phyloP scores from a whole-genome alignment of 2,113 vertebrate species.

The Callithrix jacchus region DNA sequence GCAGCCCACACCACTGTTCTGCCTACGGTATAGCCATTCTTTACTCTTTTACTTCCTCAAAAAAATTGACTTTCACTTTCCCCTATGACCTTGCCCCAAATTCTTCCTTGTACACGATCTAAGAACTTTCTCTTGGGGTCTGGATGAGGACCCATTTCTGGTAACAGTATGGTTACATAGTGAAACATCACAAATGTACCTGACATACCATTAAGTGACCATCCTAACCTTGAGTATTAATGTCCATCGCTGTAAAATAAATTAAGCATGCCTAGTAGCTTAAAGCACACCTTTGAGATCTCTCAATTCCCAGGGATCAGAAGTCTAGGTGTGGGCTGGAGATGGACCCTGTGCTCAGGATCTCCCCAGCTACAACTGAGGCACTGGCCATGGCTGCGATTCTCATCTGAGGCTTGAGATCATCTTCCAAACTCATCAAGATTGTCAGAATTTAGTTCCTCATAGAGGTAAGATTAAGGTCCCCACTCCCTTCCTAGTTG shows the following conservation, averaged over 20 bases:
- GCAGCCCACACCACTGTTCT: no score
- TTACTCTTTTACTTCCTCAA: no score
- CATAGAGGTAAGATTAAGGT: background rate
- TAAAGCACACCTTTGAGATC: background rate
- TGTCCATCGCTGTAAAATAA: background rate
- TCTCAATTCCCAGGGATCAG: rapidly evolving
- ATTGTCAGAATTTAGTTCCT: background rate
- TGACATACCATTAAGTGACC: background rate
- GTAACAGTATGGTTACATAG: no score
- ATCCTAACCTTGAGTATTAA: background rate
- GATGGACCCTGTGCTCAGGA: background rate
- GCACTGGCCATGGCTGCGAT: no score
- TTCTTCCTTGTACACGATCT: no score
- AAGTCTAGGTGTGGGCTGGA: no score
- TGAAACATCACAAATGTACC: background rate
- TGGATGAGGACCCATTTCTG: no score
- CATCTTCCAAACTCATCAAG: background rate
- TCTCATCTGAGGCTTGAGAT: background rate
- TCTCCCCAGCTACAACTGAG: background rate
- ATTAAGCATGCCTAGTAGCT: background rate
- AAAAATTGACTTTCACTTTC: no score
- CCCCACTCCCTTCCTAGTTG: background rate
- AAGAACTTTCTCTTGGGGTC: no score
- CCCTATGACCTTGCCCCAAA: no score
- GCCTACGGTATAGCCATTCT: no score